phyloP scores from a whole-genome alignment of 2,888 invertebrate species.

The Patella pellucida region DNA sequence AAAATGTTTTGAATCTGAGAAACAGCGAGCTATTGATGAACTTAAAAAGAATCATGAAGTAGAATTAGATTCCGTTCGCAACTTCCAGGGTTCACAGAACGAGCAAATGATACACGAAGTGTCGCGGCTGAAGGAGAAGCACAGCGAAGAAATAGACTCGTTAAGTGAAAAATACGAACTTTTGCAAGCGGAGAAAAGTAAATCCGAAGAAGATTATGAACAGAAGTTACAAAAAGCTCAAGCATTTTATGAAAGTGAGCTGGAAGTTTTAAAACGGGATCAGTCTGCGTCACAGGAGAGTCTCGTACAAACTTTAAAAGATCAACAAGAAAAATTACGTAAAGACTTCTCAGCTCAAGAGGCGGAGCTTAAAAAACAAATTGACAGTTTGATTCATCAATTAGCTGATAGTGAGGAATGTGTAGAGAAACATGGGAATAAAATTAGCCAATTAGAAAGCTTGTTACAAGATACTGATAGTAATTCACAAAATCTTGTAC shows the following conservation, averaged over 20 bases:
- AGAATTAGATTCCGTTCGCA: conserved; percentile 58
- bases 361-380: conserved; percentile 54
- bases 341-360: conserved; percentile 59
- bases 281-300: conserved; percentile 50
- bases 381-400: conserved; percentile 61
- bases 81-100: conserved; percentile 49
- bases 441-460: conserved; percentile 45
- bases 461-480: conserved; percentile 47
- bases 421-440: conserved; percentile 48
- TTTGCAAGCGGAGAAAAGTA: conserved; percentile 51
- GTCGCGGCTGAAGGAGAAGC: conserved; percentile 56
- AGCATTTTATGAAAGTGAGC: conserved; percentile 68
- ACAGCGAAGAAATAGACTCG: conserved; percentile 50
- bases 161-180: conserved; percentile 48
- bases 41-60: conserved; percentile 51
- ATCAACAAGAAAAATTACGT: conserved; percentile 59
- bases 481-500: conserved; percentile 39
- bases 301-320: conserved; percentile 46
- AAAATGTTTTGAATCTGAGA: conserved; percentile 54
- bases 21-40: conserved; percentile 55
- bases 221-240: conserved; percentile 65
- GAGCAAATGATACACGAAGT: conserved; percentile 56
- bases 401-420: conserved; percentile 62
- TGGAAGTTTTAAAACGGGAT: conserved; percentile 56
- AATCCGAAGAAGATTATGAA: conserved; percentile 63